Base-by-base conservation (phyloP, 2,888 invertebrate genomes). In the Nyleta sp. region DNA sequence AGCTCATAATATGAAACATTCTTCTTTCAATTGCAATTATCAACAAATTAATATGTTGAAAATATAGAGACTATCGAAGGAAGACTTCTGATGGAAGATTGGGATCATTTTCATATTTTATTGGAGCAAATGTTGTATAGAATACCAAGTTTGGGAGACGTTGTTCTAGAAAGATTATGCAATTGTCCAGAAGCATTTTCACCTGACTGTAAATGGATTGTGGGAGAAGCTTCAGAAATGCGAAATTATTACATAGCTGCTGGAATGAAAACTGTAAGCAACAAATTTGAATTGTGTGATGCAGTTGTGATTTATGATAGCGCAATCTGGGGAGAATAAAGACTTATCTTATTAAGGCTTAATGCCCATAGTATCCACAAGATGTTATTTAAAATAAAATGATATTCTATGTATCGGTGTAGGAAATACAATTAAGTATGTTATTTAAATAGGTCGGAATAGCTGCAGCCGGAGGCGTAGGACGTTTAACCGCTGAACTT, bases 121-220 rank as follows among this genome's bases (percentile, higher is more conserved):
- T 92, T 99, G 28, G 96, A 97, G 83, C 95, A 97, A 87, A 92
- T 98, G 83, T 91, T 99, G 40, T 94, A 95, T 81, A 93, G 99
- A 20, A 94, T 98, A 73, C 99, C 99, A 0, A 91, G 92, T 50
- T 92, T 99, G 57, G 94, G 93, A 24, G 92, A 94, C 48, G 95
- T 96, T 0, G 92, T 94, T 7, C 92, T 98, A 13, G 95, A 97
- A 83, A 94, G 95, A 80, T 92, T 99, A 11, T 95, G 95, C 84
- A 98, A 98, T 87, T 96, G 97, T 0, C 95, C 98, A 0, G 99
- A 99, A 91, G 96, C 97, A 1, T 99, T 99, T 91, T 98, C 98
- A 3, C 98, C 99, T 0, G 99, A 99, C 89, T 97, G 98, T 90
- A 96, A 96, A 88, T 97, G 98, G 96, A 96, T 99, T 62, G 93